Evolutionary conservation across 2,113 vertebrate genomes (phyloP).

Genomic region (Xyrauchen texanus): DNA sequence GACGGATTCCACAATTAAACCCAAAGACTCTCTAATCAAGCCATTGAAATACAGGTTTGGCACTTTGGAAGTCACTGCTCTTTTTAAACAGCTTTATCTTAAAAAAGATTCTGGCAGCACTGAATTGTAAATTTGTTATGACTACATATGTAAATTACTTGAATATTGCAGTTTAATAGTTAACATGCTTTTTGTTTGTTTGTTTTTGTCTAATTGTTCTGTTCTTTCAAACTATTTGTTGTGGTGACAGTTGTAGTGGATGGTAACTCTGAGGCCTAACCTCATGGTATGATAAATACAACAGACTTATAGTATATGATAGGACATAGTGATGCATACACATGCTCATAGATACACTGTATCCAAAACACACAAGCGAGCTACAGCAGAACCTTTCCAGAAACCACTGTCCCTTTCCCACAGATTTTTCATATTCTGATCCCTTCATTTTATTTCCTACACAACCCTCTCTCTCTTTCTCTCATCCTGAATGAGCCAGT

Average conservation of each 20-base stretch:
- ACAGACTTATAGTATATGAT: no score
- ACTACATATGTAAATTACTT: not conserved
- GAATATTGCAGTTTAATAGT: constrained; percentile 4
- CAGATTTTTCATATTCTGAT: constrained; percentile 16
- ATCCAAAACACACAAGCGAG: constrained; percentile 13
- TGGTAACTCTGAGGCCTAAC: no score
- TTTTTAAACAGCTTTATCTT: not conserved
- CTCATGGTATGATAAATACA: no score
- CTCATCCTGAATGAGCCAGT: not conserved
- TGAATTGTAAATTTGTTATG: no score
- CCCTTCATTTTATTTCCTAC: constrained; percentile 22
- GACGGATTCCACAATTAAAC: not conserved
- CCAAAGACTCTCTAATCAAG: not conserved
- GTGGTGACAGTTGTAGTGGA: constrained; percentile 20
- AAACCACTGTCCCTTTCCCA: not conserved
- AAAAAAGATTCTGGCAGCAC: no score
- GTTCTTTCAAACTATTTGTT: constrained; percentile 26
- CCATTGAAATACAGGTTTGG: not conserved
- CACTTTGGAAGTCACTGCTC: not conserved
- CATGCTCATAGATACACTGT: constrained; percentile 1
- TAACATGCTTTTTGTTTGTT: constrained; percentile 7
- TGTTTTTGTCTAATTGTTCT: not conserved
- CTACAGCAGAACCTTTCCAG: not conserved
- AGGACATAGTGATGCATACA: not conserved
- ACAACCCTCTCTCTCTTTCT: constrained; percentile 14